Evolutionary conservation across 2,888 invertebrate species (phyloP).

Genomic region (Agriopis leucophaearia): DNA sequence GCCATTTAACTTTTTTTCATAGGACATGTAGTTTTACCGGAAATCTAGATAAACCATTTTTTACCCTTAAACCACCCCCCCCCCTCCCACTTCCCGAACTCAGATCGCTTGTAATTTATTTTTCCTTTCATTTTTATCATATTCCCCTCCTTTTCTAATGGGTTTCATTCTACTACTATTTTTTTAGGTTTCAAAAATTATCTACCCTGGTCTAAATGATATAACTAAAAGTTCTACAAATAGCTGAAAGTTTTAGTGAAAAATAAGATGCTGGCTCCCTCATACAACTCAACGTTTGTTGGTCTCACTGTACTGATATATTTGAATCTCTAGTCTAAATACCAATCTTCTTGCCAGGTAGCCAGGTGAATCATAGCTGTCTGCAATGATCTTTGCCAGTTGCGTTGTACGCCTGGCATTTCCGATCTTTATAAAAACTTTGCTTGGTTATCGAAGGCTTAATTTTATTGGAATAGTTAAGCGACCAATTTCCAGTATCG

Average conservation of each 20-base stretch:
- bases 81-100: too few relatives aligned
- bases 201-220: too few relatives aligned
- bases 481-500: not conserved
- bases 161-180: too few relatives aligned
- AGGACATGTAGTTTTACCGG: too few relatives aligned
- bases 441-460: conserved; percentile 3
- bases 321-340: conserved; percentile 24
- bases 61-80: too few relatives aligned
- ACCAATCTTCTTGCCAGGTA: conserved; percentile 27
- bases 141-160: too few relatives aligned
- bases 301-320: not conserved
- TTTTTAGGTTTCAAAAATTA: too few relatives aligned
- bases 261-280: not conserved
- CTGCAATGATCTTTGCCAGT: conserved; percentile 31
- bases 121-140: too few relatives aligned
- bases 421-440: conserved; percentile 35
- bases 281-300: not conserved
- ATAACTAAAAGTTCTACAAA: not conserved
- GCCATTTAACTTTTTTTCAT: too few relatives aligned
- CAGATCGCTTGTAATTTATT: too few relatives aligned
- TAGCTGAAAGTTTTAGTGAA: not conserved
- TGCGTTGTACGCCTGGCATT: conserved; percentile 33
- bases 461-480: not conserved
- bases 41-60: too few relatives aligned
- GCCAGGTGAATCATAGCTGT: conserved; percentile 40